phyloP scores from a whole-genome alignment of 2,888 invertebrate genomes.

The Onchidella celtica region DNA sequence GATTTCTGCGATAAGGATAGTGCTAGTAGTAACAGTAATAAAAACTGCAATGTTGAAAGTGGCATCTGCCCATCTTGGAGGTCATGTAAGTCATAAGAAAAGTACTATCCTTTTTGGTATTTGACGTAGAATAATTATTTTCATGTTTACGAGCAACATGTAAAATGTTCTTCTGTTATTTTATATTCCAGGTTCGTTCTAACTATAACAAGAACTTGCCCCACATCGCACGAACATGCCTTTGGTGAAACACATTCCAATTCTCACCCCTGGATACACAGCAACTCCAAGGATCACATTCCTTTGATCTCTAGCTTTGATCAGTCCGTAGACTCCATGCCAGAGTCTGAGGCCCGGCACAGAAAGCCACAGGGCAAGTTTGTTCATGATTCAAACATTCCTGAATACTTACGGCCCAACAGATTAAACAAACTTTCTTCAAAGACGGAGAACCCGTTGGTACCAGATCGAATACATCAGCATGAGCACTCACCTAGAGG shows the following conservation, averaged over 20 bases:
- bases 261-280: not conserved
- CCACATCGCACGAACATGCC: not conserved
- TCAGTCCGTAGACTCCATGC: not conserved
- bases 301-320: not conserved
- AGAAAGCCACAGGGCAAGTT: not conserved
- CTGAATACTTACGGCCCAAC: not conserved
- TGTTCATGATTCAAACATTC: not conserved
- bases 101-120: too few species aligned
- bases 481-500: not conserved
- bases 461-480: too few species aligned
- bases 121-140: too few species aligned
- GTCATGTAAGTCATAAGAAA: too few species aligned
- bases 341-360: not conserved
- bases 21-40: too few species aligned
- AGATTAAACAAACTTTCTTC: not conserved
- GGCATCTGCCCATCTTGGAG: too few species aligned
- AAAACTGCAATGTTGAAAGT: too few species aligned
- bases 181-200: conserved; percentile 20
- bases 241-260: not conserved
- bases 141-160: too few species aligned
- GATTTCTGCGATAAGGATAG: too few species aligned
- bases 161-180: too few species aligned
- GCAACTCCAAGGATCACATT: not conserved
- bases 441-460: not conserved
- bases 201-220: not conserved